Percentiles rank a stretch among this genome's conserved stretches.
These are phyloP conservation scores for Tetragnatha versicolor DNA, from an alignment of 1,140 invertebrate species.

Conservation along the genomic window DNA sequence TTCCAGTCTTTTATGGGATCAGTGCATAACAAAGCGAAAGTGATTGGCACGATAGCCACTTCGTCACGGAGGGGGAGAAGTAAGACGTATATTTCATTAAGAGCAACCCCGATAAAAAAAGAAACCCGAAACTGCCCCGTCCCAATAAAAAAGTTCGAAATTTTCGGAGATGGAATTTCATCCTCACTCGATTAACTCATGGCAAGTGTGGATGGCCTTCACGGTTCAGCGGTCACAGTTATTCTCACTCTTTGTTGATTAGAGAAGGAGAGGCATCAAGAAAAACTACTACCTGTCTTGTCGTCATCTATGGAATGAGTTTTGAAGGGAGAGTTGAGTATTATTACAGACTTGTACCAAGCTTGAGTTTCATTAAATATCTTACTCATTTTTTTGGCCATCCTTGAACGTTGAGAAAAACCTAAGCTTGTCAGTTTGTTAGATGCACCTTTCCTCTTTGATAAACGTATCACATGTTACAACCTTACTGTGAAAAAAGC, in stretches of 20 bases:
- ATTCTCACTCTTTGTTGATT: constrained; percentile 13
- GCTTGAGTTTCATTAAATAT: too few species aligned
- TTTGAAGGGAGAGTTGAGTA: too few species aligned
- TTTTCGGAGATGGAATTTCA: constrained; percentile 26
- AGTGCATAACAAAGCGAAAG: neutral
- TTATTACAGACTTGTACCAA: too few species aligned
- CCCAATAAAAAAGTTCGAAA: neutral
- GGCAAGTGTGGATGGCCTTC: constrained; percentile 16
- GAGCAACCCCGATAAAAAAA: neutral
- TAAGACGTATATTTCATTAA: neutral
- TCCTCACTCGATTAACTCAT: neutral
- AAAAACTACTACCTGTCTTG: too few species aligned
- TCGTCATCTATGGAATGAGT: too few species aligned
- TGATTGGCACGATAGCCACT: neutral
- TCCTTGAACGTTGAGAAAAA: too few species aligned
- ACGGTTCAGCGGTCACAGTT: constrained; percentile 20
- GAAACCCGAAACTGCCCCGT: neutral
- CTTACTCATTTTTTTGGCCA: too few species aligned
- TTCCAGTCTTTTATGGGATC: too few species aligned
- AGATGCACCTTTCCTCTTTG: too few species aligned
- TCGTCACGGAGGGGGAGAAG: neutral
- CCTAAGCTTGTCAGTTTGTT: too few species aligned
- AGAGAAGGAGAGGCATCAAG: neutral
- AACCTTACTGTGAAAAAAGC: too few species aligned
- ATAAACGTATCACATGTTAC: too few species aligned